phyloP scores from a whole-genome alignment of 2,113 vertebrate genomes.

The Pelvicachromis taeniatus region DNA sequence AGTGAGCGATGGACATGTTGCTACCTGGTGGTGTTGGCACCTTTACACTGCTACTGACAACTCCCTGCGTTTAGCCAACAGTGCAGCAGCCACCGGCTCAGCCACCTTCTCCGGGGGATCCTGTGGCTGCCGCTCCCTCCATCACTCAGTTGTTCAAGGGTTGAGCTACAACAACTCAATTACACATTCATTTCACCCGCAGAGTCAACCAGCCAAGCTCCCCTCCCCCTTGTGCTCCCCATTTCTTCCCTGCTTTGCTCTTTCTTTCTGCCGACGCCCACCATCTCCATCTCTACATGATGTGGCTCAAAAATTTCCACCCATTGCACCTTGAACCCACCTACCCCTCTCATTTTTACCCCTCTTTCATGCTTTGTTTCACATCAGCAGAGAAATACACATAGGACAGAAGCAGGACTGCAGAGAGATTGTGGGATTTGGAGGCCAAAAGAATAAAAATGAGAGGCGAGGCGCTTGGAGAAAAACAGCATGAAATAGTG shows the following conservation, averaged over 20 bases:
- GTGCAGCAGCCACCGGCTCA: not conserved
- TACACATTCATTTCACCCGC: constrained; percentile 69
- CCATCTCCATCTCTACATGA: constrained; percentile 7
- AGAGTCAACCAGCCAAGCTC: constrained; percentile 24
- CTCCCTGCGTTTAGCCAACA: constrained; percentile 1
- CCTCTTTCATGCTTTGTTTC: not conserved
- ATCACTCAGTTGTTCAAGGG: constrained; percentile 47
- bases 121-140: constrained; percentile 21
- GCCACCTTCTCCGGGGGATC: not conserved
- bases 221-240: constrained; percentile 50
- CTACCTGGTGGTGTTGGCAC: constrained; percentile 9
- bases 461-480: constrained; percentile 11
- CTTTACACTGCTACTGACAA: constrained; percentile 19
- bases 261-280: not conserved
- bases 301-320: constrained; percentile 11
- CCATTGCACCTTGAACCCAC: constrained; percentile 13
- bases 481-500: constrained; percentile 46
- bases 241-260: not conserved
- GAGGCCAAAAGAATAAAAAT: constrained; percentile 27
- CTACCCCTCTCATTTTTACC: not conserved
- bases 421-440: not conserved
- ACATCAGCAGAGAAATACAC: constrained; percentile 13
- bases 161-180: constrained; percentile 65
- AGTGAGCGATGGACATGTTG: not conserved
- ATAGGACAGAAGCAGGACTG: constrained; percentile 16